A percentile compares a stretch with the other conserved stretches of the same genome.
phyloP scores from a whole-genome alignment of 2,888 invertebrate species.

The Nesidiocoris tenuis region DNA sequence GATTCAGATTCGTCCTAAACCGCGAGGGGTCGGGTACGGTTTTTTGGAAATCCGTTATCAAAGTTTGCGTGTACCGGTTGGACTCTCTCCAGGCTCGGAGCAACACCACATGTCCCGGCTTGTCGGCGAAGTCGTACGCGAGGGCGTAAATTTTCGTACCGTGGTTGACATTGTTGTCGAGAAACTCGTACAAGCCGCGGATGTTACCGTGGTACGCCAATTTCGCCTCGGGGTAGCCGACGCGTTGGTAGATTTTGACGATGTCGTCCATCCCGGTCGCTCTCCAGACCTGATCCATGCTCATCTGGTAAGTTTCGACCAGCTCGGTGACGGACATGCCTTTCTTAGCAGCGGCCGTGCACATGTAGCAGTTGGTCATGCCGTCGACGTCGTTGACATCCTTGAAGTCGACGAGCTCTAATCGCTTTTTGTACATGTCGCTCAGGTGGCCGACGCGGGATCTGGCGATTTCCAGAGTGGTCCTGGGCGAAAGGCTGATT shows the following conservation, averaged over 20 bases:
- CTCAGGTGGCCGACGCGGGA: not conserved
- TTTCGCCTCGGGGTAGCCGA: not conserved
- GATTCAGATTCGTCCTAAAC: too few relatives aligned
- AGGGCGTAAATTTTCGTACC: not conserved
- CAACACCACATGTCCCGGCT: not conserved
- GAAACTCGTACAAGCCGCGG: not conserved
- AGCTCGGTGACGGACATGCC: not conserved
- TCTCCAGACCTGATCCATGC: not conserved
- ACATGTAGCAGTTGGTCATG: not conserved
- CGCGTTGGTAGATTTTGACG: not conserved
- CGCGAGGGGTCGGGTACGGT: too few relatives aligned
- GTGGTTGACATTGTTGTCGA: not conserved
- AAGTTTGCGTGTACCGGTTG: not conserved
- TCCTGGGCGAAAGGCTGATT: too few relatives aligned
- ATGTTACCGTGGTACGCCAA: not conserved
- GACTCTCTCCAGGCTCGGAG: not conserved
- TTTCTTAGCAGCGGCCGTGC: conserved; percentile 1
- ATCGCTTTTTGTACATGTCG: not conserved
- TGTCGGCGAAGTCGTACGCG: not conserved
- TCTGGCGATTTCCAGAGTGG: not conserved
- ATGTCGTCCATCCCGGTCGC: not conserved
- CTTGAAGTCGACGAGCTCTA: not conserved
- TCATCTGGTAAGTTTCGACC: not conserved
- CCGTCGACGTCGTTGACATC: conserved; percentile 5
- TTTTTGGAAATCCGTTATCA: conserved; percentile 3